phyloP scores from a whole-genome alignment of 1,140 invertebrate genomes.

The Drosophila ogumai region DNA sequence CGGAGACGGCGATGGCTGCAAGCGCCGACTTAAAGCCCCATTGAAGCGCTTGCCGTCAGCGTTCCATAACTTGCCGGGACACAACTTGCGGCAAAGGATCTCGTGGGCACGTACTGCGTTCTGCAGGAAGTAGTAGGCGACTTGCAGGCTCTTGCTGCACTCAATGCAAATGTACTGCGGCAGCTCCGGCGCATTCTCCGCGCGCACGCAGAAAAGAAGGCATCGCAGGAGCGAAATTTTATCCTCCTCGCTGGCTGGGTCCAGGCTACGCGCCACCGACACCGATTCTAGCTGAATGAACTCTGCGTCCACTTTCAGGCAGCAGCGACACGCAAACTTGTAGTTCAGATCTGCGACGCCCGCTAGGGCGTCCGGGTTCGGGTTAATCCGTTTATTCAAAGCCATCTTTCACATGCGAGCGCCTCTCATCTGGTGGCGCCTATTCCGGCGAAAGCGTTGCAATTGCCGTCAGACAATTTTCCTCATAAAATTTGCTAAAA shows the following conservation, averaged over 20 bases:
- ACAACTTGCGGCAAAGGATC: constrained; percentile 65
- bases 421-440: constrained; percentile 22
- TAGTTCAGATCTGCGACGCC: constrained; percentile 47
- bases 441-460: neutral
- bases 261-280: constrained; percentile 31
- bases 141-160: constrained; percentile 70
- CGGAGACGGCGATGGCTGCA: neutral
- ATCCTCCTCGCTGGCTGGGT: constrained; percentile 10
- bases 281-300: constrained; percentile 68
- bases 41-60: constrained; percentile 26
- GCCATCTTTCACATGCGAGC: constrained; percentile 50
- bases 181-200: constrained; percentile 61
- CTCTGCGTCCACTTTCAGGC: constrained; percentile 68
- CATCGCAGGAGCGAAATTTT: constrained; percentile 62
- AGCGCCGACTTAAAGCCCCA: constrained; percentile 31
- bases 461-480: constrained; percentile 1
- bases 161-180: constrained; percentile 70
- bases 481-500: neutral
- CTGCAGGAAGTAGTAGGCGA: constrained; percentile 72
- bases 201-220: constrained; percentile 65
- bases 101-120: constrained; percentile 73
- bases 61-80: constrained; percentile 22
- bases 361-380: constrained; percentile 11
- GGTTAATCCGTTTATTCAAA: constrained; percentile 43
- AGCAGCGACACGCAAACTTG: constrained; percentile 75